These are phyloP conservation scores for Ochlodes sylvanus DNA, from an alignment of 2,888 invertebrate genomes.

Conservation along the genomic window DNA sequence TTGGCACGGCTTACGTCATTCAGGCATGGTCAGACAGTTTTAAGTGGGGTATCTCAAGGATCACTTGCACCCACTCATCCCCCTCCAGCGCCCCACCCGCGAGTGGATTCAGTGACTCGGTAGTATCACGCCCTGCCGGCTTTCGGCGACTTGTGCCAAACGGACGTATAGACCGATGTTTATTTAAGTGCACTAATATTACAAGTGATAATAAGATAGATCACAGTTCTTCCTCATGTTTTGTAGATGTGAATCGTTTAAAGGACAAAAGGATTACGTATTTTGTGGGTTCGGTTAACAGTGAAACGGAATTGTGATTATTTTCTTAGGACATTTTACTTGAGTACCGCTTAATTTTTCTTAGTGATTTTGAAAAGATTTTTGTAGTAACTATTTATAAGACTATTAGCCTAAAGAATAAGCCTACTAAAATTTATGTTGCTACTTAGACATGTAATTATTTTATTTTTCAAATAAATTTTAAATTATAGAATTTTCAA, in stretches of 20 bases:
- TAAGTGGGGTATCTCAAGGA: conserved; percentile 58
- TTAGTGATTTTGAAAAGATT: conserved; percentile 14
- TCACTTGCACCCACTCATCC: conserved; percentile 67
- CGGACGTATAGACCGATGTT: conserved; percentile 75
- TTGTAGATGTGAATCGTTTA: conserved; percentile 47
- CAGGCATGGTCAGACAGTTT: conserved; percentile 65
- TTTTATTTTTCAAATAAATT: conserved; percentile 19
- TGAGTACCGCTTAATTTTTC: conserved; percentile 16
- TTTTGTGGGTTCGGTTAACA: conserved; percentile 34
- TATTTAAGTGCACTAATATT: conserved; percentile 55
- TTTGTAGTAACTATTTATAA: conserved; percentile 14
- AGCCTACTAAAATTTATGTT: conserved; percentile 37
- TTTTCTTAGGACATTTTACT: conserved; percentile 7
- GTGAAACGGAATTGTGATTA: conserved; percentile 36
- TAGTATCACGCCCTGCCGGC: conserved; percentile 83
- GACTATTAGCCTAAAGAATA: conserved; percentile 4
- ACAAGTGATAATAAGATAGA: conserved; percentile 49
- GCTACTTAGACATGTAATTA: conserved; percentile 16
- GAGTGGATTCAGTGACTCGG: conserved; percentile 78
- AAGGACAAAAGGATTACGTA: conserved; percentile 37
- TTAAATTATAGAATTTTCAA: conserved; percentile 52
- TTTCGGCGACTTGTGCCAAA: conserved; percentile 84
- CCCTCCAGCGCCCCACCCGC: conserved; percentile 73
- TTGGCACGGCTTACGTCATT: conserved; percentile 76
- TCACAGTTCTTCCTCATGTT: conserved; percentile 72